Base-by-base conservation (phyloP, 2,113 vertebrate genomes). In the Acanthisitta chloris region DNA sequence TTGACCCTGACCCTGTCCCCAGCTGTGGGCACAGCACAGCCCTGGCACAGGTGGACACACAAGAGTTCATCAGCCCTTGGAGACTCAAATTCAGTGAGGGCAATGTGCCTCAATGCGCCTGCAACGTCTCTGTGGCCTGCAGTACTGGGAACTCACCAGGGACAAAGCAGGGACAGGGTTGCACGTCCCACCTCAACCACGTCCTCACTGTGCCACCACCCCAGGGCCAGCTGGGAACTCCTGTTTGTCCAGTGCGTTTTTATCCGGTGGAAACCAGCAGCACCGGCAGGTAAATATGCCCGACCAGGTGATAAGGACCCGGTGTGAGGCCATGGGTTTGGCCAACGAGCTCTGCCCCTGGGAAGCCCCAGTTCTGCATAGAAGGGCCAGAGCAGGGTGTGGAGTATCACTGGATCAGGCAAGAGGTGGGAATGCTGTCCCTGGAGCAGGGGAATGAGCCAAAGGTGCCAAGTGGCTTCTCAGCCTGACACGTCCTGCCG, bases 181-280 rank as follows among this genome's bases (percentile, higher is more conserved):
- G 45, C 43, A 3, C 0, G 10, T 43, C 71, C 70, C 9, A 4
- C 14, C 42, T 36, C 19, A 10, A 57, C 62, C 40, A 6, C 2
- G 4, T 45, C 58, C 62, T 38, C 4, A 0, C 62, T 18, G 36
- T 13, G 92, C 86, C 77, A 43, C 72, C 31, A 1, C 90, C 90
- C 54, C 3, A 9, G 45, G 69, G 73, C 81, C 9, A 2, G 49
- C 28, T 1, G 58, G 88, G 52, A 73, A 6, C 89, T 94, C 88
- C 83, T 94, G 78, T 97, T 97, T 97, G 88, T 31, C 89, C 94
- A 92, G 79, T 3, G 42, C 26, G 3, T 42, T 94, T 82, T 67
- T 49, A 86, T 80, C 76, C 1, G 5, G 65, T 48, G 80, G 38
- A 76, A 86, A 93, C 64, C 15, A 7, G 65, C 64, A 36, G 62